Evolutionary conservation across 2,113 vertebrate genomes (phyloP), one percentile per base, ranked within the genome.

Genomic region (Phrynosoma platyrhinos): DNA sequence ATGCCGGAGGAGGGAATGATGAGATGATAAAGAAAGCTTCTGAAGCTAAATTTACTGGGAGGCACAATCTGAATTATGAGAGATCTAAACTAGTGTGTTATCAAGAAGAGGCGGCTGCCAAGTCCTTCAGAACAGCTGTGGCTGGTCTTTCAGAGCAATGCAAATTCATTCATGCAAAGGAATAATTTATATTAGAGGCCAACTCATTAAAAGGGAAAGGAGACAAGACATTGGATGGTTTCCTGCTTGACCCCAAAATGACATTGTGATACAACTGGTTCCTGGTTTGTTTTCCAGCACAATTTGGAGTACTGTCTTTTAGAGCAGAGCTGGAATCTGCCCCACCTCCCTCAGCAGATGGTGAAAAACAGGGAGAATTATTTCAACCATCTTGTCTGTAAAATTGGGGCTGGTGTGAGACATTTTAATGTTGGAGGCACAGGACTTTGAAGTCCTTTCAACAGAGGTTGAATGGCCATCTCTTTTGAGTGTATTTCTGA

Each of bases 11-110:
- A 68, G 85, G 87, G 79, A 85, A 74, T 47, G 82, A 69, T 0
- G 0, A 92, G 66, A 91, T 78, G 53, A 9, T 90, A 64, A 94
- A 87, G 84, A 92, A 94, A 93, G 89, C 90, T 32, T 91, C 94
- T 94, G 91, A 91, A 91, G 87, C 90, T 93, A 77, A 84, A 53
- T 92, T 94, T 93, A 93, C 92, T 92, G 87, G 87, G 87, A 93
- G 75, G 71, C 47, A 40, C 90, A 90, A 87, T 86, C 12, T 86
- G 66, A 92, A 94, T 87, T 84, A 90, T 13, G 66, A 92, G 83
- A 88, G 92, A 91, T 92, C 93, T 90, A 93, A 47, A 75, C 53
- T 66, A 88, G 89, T n/a, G 42, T 91, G 62, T 89, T 91, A 91
- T 88, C 81, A 91, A 84, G 55, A 87, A 85, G 21, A 21, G 16